These are phyloP conservation scores for Spermophilus dauricus DNA, from an alignment of 2,113 vertebrate species.

Conservation along the genomic window DNA sequence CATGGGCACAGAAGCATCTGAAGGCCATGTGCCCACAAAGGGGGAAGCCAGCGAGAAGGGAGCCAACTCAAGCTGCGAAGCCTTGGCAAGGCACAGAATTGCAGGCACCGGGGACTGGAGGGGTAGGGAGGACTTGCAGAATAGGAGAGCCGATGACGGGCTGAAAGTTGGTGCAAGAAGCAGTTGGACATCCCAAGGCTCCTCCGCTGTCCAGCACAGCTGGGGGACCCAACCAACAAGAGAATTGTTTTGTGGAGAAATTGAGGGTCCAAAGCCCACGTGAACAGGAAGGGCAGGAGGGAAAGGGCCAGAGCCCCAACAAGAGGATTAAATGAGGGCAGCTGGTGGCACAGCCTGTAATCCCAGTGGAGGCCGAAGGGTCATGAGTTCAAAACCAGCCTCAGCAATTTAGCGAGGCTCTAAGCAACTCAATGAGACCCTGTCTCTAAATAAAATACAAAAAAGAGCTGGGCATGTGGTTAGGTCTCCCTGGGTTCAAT, in stretches of 20 bases:
- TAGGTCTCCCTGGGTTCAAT: too few species aligned
- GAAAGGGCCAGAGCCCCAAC: neutral
- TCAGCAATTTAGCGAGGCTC: too few species aligned
- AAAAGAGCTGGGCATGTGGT: too few species aligned
- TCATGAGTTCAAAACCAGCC: too few species aligned
- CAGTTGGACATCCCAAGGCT: neutral
- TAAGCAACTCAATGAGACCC: too few species aligned
- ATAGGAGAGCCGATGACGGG: neutral
- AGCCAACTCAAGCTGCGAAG: conserved; percentile 54
- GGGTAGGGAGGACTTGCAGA: neutral
- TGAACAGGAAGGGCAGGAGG: neutral
- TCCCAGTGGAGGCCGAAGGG: too few species aligned
- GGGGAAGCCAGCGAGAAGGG: neutral
- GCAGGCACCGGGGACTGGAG: neutral
- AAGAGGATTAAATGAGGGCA: neutral
- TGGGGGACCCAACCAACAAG: neutral
- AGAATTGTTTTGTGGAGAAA: neutral
- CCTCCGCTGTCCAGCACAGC: neutral
- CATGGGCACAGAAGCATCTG: conserved; percentile 27
- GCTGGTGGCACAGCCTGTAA: too few species aligned
- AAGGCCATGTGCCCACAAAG: conserved; percentile 65
- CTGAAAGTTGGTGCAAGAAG: neutral
- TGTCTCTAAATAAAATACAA: too few species aligned
- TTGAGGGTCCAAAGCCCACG: neutral
- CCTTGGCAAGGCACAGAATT: conserved; percentile 34